Base-by-base conservation (phyloP, 2,797 vertebrate species). In the Acipenser transmontanus region DNA sequence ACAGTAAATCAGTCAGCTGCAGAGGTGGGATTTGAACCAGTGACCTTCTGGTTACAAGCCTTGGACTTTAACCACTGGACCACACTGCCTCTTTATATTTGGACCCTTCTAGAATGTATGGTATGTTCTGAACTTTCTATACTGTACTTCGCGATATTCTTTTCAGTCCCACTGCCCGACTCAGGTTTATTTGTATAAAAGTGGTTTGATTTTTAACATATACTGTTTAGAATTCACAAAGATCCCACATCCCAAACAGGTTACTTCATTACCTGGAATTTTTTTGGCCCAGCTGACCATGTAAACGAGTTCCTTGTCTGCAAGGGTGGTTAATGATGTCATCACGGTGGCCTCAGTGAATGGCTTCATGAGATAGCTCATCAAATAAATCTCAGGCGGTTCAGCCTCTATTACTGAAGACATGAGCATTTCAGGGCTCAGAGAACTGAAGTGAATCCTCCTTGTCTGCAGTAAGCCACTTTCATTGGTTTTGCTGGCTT, bases 211-310 rank as follows among this genome's bases (percentile, higher is more conserved):
- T 8, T 7, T 34, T n/a, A 49, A 49, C 1, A 34, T 34, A 34
- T 34, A 34, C 34, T 34, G 34, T 34, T 34, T 34, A 34, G 4
- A 3, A 34, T 34, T 34, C 34, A 34, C 3, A 34, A 34, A 34
- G 4, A 4, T 34, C 34, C 34, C 34, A 34, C 34, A 34, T 34
- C 34, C 34, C 34, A 34, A 34, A 34, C 34, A 34, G 34, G 34
- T 34, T 34, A 34, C 34, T 34, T 34, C 34, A 34, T 75, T 76
- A 98, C 97, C 97, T 14, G 97, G 97, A 60, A 99, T 95, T 78
- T 98, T 99, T 85, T 99, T 99, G 79, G 97, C 97, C 97, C 97
- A 99, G 70, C 83, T 92, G 63, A 98, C 98, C 97, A 99, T 98
- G 63, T 98, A 91, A 14, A 99, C 96, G 66, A 99, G 77, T 34